Conservation (phyloP, 2,797 vertebrate genomes). For the Poecilia gillii region DNA sequence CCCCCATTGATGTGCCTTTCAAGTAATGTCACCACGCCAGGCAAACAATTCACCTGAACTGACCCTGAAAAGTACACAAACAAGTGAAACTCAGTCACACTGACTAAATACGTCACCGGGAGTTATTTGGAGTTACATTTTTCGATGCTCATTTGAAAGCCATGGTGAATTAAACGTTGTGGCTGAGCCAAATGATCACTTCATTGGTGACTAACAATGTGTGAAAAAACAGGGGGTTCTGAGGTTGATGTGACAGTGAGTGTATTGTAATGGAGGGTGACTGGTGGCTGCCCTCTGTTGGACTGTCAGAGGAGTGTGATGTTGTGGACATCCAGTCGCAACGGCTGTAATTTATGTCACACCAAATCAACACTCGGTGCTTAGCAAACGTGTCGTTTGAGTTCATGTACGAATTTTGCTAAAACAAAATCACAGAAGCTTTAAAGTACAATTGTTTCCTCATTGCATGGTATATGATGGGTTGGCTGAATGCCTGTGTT, state of each 20-base stretch:
- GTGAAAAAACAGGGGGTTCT: conserved; percentile 6
- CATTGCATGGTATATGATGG: neutral
- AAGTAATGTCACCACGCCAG: conserved; percentile 39
- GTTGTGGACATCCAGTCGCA: neutral
- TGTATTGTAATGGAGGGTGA: conserved; percentile 5
- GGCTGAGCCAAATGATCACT: conserved; percentile 4
- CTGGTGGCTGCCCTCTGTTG: conserved; percentile 38
- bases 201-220: conserved; percentile 2
- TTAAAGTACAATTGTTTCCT: neutral
- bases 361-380: neutral
- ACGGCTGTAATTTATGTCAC: neutral
- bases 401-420: neutral
- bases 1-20: conserved; percentile 51
- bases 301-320: conserved; percentile 12
- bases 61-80: conserved; percentile 61
- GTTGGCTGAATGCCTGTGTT: neutral
- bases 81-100: conserved; percentile 32
- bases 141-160: neutral
- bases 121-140: neutral
- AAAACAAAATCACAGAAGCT: neutral
- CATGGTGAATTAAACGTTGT: neutral
- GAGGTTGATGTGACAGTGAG: conserved; percentile 3
- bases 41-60: conserved; percentile 63
- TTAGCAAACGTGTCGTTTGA: neutral
- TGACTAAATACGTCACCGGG: neutral